Base-by-base conservation (phyloP, 2,888 invertebrate species). In the Oscheius sp. region DNA sequence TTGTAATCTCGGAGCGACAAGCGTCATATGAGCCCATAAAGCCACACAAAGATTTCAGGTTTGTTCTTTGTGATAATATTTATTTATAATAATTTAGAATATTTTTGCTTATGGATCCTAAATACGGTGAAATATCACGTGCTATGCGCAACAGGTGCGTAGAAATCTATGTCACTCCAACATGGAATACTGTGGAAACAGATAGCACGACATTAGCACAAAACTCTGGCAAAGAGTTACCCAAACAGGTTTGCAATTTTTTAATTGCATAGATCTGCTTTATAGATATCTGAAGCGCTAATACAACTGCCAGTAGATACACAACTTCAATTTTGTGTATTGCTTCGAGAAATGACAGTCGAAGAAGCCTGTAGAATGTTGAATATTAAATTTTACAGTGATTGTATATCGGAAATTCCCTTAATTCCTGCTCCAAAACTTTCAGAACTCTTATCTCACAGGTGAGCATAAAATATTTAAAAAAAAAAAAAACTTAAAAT, bases 111-210 rank as follows among this genome's bases (percentile, higher is more conserved):
- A 93, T 96, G 91, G 94, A 98, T 88, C 94, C 96, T 0, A 92
- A 92, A 84, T 92, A 93, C 88, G 98, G 98, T 0, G 95, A 96
- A 88, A 92, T 99, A 76, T 99, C 98, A 0, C 91, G 92, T 80
- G 98, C 98, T 0, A 99, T 99, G 98, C 91, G 97, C 71, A 99
- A 99, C 88, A 91, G 98, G 84, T 96, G 97, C 2, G 91, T 98
- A 0, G 98, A 99, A 89, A 92, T 98, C 81, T 92, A 88, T 85
- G 86, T 92, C 67, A 85, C 89, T 20, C 50, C 8, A n/a, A 29
- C 61, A 25, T 78, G 78, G 78, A 69, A 70, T 45, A 69, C 63
- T 5, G 65, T 37, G 23, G 65, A 69, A 1, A 37, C 52, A 39
- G 78, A 78, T 34, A 52, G 69, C 15, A 46, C 46, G 31, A 46